Percentiles rank a stretch among this genome's conserved stretches.
Evolutionary conservation across 2,113 vertebrate genomes (phyloP).

Genomic region (Myotis yumanensis): DNA sequence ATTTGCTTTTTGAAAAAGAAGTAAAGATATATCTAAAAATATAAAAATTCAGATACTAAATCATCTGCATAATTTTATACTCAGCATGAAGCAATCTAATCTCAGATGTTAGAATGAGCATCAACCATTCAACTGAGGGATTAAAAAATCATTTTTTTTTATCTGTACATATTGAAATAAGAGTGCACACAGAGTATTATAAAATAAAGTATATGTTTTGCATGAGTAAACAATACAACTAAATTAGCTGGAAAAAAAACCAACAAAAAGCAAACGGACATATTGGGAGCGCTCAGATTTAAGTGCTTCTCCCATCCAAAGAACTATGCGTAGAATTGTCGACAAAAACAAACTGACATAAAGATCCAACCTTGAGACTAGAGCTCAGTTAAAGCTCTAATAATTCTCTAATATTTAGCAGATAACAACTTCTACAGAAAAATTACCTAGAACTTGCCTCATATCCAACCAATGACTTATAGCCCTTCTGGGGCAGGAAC

Average conservation of each 20-base stretch:
- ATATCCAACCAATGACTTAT: background rate
- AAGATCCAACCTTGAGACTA: background rate
- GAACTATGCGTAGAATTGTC: background rate
- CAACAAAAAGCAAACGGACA: background rate
- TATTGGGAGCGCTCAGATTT: background rate
- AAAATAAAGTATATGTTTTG: background rate
- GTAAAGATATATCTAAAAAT: background rate
- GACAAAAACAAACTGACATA: background rate
- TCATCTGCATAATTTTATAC: background rate
- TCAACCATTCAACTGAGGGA: background rate
- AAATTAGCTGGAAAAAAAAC: background rate
- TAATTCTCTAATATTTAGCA: background rate
- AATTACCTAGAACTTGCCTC: background rate
- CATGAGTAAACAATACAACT: background rate
- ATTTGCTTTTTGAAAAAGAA: constrained; percentile 18
- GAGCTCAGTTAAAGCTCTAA: background rate
- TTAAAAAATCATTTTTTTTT: background rate
- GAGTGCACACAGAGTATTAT: background rate
- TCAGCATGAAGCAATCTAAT: background rate
- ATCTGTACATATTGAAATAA: background rate
- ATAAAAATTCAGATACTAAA: background rate
- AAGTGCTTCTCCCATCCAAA: background rate
- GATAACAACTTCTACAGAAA: background rate
- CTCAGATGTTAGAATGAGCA: background rate
- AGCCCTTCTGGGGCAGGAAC: background rate